phyloP scores from a whole-genome alignment of 2,113 vertebrate genomes.

The Pluvialis apricaria region DNA sequence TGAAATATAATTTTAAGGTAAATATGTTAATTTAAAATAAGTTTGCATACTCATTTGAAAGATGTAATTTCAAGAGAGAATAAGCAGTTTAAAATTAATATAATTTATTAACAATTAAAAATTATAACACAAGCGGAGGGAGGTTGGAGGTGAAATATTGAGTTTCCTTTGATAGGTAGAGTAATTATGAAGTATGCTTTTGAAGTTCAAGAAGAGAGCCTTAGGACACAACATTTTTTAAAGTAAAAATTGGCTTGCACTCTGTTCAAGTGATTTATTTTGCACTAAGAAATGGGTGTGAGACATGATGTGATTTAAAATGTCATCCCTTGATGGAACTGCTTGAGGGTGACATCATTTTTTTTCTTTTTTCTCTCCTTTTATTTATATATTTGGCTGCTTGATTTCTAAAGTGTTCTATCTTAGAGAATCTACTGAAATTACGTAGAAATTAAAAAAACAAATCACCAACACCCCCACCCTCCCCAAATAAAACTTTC shows the following conservation, averaged over 20 bases:
- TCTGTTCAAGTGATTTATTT: slow-evolving; percentile 95
- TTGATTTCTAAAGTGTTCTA: slow-evolving; percentile 60
- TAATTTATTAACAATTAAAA: slow-evolving; percentile 87
- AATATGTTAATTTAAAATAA: slow-evolving; percentile 62
- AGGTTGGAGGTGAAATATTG: slow-evolving; percentile 87
- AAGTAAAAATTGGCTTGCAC: slow-evolving; percentile 85
- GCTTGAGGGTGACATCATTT: slow-evolving; percentile 76
- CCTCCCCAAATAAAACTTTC: neutral
- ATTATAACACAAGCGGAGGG: slow-evolving; percentile 77
- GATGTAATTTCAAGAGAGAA: slow-evolving; percentile 70
- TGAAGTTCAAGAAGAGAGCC: slow-evolving; percentile 92
- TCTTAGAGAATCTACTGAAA: slow-evolving; percentile 66
- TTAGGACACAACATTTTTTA: slow-evolving; percentile 86
- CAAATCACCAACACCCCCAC: neutral
- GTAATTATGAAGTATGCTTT: slow-evolving; percentile 88
- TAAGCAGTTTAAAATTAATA: slow-evolving; percentile 74
- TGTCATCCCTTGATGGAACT: slow-evolving; percentile 85
- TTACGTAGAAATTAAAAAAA: slow-evolving; percentile 52
- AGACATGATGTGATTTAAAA: slow-evolving; percentile 97
- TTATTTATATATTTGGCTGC: slow-evolving; percentile 49
- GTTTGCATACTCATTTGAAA: slow-evolving; percentile 49
- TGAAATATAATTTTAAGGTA: slow-evolving; percentile 37
- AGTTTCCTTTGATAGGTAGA: slow-evolving; percentile 89
- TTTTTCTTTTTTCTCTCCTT: slow-evolving; percentile 19
- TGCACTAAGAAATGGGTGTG: slow-evolving; percentile 84